Conservation (phyloP, 2,113 vertebrate species). For the Oncorhynchus mykiss region DNA sequence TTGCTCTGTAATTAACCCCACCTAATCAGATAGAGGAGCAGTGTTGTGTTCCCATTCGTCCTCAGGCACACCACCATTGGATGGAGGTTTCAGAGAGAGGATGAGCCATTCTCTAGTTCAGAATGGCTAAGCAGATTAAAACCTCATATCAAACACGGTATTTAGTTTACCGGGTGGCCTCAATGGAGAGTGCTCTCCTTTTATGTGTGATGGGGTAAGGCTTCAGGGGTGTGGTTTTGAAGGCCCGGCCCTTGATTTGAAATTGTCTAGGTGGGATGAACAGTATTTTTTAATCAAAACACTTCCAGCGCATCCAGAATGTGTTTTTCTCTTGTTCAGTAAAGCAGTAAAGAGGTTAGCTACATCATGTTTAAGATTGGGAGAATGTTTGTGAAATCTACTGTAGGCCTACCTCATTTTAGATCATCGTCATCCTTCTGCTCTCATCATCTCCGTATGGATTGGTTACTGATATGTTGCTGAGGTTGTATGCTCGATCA, state of each 20-base stretch:
- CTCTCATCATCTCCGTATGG: too few species aligned
- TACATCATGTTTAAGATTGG: not conserved
- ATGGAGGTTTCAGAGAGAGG: slow-evolving; percentile 66
- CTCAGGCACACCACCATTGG: slow-evolving; percentile 73
- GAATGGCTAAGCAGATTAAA: slow-evolving; percentile 79
- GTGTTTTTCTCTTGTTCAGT: slow-evolving; percentile 34
- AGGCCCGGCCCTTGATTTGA: slow-evolving; percentile 75
- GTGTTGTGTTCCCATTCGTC: slow-evolving; percentile 73
- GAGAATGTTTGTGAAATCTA: too few species aligned
- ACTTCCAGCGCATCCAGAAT: slow-evolving; percentile 50
- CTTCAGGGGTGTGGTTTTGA: slow-evolving; percentile 69
- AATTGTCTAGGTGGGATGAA: slow-evolving; percentile 74
- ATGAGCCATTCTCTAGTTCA: slow-evolving; percentile 77
- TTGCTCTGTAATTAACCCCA: slow-evolving; percentile 80
- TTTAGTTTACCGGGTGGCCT: slow-evolving; percentile 66
- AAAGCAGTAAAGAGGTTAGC: slow-evolving; percentile 60
- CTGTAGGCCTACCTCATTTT: too few species aligned
- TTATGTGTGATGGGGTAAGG: slow-evolving; percentile 68
- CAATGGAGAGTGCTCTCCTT: slow-evolving; percentile 74
- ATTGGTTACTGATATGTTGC: not conserved
- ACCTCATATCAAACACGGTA: slow-evolving; percentile 78
- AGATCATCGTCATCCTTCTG: too few species aligned
- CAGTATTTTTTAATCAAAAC: slow-evolving; percentile 73
- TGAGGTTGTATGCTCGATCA: not conserved
- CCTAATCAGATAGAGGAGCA: slow-evolving; percentile 77